Evolutionary conservation across 2,113 vertebrate species (phyloP), one percentile per base, ranked within the genome.

Genomic region (Vulpes lagopus): DNA sequence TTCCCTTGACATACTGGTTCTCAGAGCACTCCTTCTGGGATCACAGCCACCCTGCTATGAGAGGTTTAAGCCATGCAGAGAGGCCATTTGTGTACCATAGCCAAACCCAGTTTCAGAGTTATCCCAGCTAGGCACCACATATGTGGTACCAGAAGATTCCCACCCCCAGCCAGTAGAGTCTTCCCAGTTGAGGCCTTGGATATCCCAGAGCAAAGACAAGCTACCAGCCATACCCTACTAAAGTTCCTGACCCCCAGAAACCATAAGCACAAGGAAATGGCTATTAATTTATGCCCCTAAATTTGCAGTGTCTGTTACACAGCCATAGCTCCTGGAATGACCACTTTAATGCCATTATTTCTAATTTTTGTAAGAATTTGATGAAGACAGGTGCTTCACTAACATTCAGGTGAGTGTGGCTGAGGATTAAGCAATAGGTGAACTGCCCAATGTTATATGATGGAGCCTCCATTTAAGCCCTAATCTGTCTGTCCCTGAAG

Each of bases 41-140:
- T 84, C 4, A 59, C 19, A 59, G 10, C 30, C 15, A 3, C 35
- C 71, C 8, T 27, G 49, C 43, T 53, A 1, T 59, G 60, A 79
- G 27, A 69, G 15, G 30, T 5, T n/a, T 27, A 35, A 15, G 43
- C 27, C 65, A 73, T 25, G 8, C 0, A 0, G 15, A 69, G 27
- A 74, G 16, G 23, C 12, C 32, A n/a, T 30, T 32, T 27, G 55
- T 10, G 14, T 57, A 35, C 20, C 19, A 38, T 20, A 51, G 53
- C 14, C 55, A 9, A 95, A 14, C 11, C 22, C 35, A 43, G n/a
- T 5, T 20, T 22, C 38, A 30, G 78, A 83, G 32, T 69, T 19
- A 51, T 59, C 23, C 62, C 25, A 73, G 10, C n/a, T 38, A 62
- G 55, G 19, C 30, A 67, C 62, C 64, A 62, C 2, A 55, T 22